These are phyloP conservation scores for Scomber japonicus DNA, from an alignment of 2,113 vertebrate genomes.

Conservation along the genomic window DNA sequence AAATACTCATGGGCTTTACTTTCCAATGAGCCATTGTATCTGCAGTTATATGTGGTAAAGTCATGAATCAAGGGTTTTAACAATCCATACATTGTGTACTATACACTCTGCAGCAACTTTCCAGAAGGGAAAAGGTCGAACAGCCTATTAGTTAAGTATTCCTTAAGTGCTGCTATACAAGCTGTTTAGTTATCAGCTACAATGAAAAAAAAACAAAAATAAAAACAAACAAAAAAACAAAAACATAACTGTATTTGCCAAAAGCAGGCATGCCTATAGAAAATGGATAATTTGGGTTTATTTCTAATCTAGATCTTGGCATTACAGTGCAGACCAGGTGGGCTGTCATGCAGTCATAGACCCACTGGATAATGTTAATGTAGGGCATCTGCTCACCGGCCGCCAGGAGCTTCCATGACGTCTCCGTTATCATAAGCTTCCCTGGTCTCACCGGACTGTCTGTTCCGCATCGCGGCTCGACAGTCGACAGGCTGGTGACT, in stretches of 20 bases:
- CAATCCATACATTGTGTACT: too few relatives aligned
- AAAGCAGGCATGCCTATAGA: background rate
- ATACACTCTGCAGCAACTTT: too few relatives aligned
- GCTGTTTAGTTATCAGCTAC: background rate
- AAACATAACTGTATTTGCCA: background rate
- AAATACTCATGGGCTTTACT: too few relatives aligned
- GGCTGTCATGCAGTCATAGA: conserved; percentile 34
- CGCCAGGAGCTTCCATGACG: conserved; percentile 51
- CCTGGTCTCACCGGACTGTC: conserved; percentile 59
- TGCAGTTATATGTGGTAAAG: background rate
- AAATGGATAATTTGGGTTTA: background rate
- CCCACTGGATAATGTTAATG: conserved; percentile 73
- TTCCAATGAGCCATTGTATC: background rate
- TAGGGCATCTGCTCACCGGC: conserved; percentile 75
- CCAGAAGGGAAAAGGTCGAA: too few relatives aligned
- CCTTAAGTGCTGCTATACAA: background rate
- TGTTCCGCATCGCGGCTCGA: conserved; percentile 65
- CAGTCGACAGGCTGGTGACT: conserved; percentile 65
- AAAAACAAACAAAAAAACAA: too few relatives aligned
- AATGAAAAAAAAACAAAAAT: background rate
- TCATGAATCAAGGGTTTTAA: too few relatives aligned
- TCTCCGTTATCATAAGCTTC: conserved; percentile 64
- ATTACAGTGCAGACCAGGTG: conserved; percentile 35
- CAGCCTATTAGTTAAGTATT: too few relatives aligned
- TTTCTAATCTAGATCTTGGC: conserved; percentile 28